Conservation (phyloP, 2,797 vertebrate species). For the Poecilia gillii region DNA sequence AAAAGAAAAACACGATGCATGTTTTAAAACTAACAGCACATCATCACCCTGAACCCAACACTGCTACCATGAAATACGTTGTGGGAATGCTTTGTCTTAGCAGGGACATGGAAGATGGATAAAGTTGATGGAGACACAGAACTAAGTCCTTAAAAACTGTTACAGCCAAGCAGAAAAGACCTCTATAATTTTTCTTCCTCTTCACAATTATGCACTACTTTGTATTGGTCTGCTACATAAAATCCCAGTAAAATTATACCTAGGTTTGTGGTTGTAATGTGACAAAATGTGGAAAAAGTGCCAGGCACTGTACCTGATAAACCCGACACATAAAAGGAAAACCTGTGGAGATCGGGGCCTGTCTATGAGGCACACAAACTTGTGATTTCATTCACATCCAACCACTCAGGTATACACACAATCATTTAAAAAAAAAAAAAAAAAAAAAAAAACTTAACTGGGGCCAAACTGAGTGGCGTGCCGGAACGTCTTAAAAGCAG, state of each 20-base stretch:
- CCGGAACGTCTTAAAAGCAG: constrained; percentile 77
- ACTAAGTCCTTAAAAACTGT: neutral
- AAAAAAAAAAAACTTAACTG: constrained; percentile 51
- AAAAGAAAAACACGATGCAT: neutral
- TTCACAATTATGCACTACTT: neutral
- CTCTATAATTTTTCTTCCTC: neutral
- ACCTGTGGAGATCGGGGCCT: constrained; percentile 43
- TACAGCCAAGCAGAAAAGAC: neutral
- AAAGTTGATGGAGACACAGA: neutral
- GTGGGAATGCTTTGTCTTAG: neutral
- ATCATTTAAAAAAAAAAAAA: constrained; percentile 31
- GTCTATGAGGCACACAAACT: constrained; percentile 33
- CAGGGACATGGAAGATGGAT: neutral
- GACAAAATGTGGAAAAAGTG: neutral
- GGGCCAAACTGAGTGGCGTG: constrained; percentile 73
- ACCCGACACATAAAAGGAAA: constrained; percentile 27
- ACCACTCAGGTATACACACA: constrained; percentile 72
- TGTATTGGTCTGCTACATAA: neutral
- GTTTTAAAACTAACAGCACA: neutral
- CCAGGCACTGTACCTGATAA: constrained; percentile 18
- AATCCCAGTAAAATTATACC: neutral
- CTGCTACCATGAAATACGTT: neutral
- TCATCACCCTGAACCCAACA: neutral
- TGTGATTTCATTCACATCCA: constrained; percentile 59
- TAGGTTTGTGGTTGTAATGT: neutral